These are phyloP conservation scores for Acanthosepion lycidas DNA, from an alignment of 2,888 invertebrate genomes.

Conservation along the genomic window DNA sequence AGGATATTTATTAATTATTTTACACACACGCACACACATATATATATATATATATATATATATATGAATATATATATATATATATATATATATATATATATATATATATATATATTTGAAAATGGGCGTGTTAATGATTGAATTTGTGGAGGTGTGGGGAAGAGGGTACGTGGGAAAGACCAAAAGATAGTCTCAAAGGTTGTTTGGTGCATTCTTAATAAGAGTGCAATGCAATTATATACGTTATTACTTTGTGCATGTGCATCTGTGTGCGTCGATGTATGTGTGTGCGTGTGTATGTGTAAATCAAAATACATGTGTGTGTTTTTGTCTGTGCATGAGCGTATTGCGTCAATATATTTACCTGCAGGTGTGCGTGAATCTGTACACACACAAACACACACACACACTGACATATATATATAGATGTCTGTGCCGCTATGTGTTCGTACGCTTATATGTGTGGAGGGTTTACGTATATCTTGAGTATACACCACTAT, in stretches of 20 bases:
- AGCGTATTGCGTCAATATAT: not conserved
- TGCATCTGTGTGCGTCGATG: not conserved
- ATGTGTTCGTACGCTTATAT: no score
- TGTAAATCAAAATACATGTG: not conserved
- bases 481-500: no score
- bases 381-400: no score
- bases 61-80: not conserved
- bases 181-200: not conserved
- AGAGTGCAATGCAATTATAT: not conserved
- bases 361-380: no score
- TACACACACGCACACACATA: no score
- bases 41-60: not conserved
- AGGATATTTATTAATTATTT: conserved; percentile 2
- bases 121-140: not conserved
- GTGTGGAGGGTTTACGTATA: no score
- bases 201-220: not conserved
- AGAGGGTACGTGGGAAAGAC: not conserved
- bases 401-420: no score
- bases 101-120: not conserved
- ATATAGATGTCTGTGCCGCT: no score
- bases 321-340: not conserved
- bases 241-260: not conserved
- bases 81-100: conserved; percentile 2
- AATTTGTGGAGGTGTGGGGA: not conserved
- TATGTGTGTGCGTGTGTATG: not conserved